phyloP scores from a whole-genome alignment of 2,888 invertebrate species.

The Spatulosminthurus flaviceps region DNA sequence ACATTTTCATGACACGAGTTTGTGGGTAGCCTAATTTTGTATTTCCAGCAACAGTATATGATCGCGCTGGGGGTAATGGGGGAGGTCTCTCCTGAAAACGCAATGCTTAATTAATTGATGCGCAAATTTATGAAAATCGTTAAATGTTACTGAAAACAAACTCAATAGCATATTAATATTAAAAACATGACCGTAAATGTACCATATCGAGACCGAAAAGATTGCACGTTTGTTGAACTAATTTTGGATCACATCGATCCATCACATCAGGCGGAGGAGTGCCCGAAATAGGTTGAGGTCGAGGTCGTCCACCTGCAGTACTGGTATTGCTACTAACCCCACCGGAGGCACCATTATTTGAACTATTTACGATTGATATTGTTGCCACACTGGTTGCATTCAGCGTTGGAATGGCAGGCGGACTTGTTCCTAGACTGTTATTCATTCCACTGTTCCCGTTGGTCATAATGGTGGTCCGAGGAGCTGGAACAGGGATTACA shows the following conservation, averaged over 20 bases:
- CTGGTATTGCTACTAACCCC: conserved; percentile 54
- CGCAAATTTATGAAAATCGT: too few species aligned
- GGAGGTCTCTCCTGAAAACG: conserved; percentile 82
- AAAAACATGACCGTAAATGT: conserved; percentile 52
- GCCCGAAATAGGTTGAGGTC: conserved; percentile 89
- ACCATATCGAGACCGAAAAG: conserved; percentile 89
- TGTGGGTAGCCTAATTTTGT: conserved; percentile 93
- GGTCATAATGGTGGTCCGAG: conserved; percentile 63
- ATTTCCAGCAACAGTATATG: conserved; percentile 89
- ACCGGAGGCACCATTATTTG: conserved; percentile 30
- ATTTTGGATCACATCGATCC: conserved; percentile 87
- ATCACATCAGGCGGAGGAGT: conserved; percentile 81
- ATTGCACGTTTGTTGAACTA: conserved; percentile 89
- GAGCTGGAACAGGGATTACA: conserved; percentile 49
- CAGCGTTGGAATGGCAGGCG: conserved; percentile 37
- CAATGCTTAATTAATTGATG: too few species aligned
- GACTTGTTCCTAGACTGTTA: conserved; percentile 35
- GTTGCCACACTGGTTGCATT: conserved; percentile 48
- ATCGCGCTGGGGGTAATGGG: conserved; percentile 87
- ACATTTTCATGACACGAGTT: conserved; percentile 88
- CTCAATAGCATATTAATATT: too few species aligned
- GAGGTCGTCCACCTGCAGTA: conserved; percentile 71
- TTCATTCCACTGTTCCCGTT: conserved; percentile 50
- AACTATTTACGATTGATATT: conserved; percentile 34
- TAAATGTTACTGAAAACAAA: too few species aligned